phyloP scores from a whole-genome alignment of 64 coral and sea anemone genomes.

The Montipora foliosa region DNA sequence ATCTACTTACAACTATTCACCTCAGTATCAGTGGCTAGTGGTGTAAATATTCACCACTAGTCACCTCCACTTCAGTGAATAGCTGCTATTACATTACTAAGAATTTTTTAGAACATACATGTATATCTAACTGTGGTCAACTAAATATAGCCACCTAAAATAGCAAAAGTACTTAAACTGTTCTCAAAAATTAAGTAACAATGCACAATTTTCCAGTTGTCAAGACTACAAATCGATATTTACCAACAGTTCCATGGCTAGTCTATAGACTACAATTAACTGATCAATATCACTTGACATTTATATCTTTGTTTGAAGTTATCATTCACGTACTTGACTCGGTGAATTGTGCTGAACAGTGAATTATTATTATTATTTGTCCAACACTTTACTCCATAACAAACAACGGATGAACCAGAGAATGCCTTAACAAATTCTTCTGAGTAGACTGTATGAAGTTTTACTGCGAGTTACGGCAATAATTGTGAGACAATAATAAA shows the following conservation, averaged over 20 bases:
- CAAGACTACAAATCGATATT: conserved; percentile 3
- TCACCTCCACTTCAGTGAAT: no score
- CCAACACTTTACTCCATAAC: background rate
- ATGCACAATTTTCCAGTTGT: background rate
- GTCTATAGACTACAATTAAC: background rate
- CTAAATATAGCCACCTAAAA: no score
- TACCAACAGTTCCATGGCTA: background rate
- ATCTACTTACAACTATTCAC: no score
- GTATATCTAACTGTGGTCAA: no score
- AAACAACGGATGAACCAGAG: background rate
- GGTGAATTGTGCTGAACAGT: background rate
- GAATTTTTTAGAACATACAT: no score
- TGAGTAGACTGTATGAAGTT: no score
- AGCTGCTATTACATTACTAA: background rate
- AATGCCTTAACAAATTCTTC: background rate
- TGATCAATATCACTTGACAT: background rate
- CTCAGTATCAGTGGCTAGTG: no score
- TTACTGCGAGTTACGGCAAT: no score
- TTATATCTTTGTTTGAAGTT: background rate
- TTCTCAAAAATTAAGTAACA: background rate
- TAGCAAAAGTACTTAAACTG: background rate
- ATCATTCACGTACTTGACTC: background rate
- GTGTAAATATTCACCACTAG: no score
- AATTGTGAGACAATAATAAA: no score
- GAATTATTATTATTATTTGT: background rate